Evolutionary conservation across 2,797 vertebrate genomes (phyloP), one percentile per base, ranked within the genome.

Genomic region (Peromyscus attwateri): DNA sequence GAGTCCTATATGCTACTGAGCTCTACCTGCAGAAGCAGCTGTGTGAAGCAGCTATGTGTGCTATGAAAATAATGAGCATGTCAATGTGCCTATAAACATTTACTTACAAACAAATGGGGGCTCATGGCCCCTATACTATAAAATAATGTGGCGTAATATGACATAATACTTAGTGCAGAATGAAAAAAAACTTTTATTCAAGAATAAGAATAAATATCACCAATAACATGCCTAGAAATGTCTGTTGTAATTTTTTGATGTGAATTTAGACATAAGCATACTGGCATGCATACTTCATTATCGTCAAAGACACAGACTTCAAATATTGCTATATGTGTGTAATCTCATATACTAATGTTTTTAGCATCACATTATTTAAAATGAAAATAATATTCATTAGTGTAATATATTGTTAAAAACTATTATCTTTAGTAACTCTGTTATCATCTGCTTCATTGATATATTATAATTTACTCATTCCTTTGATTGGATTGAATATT

Each of bases 111-210:
- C 12, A 77, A 46, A 71, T 17, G 21, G 46, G 11, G 60, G 1
- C 7, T 87, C 40, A 16, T 34, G 11, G 4, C 19, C 16, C 23
- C 21, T 64, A 23, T 43, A 12, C 21, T 79, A 17, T 76, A 29
- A 94, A 95, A 91, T 66, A 87, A 94, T 2, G 16, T 7, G 57
- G 4, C 10, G 71, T 34, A 16, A 23, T 55, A 2, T 40, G 25
- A 37, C 52, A 46, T 14, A 57, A 88, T 21, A 14, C 16, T 79
- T 27, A 92, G 2, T 62, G 23, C 25, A 81, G 49, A 83, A 43
- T 52, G 19, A 94, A 93, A 66, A 21, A 40, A 84, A 34, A 46
- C n/a, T 89, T 96, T 21, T 10, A 9, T 57, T 95, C 34, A 87
- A 80, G 12, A 94, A 68, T 77, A 79, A 70, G 64, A 83, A 71